Percentiles rank a stretch among this genome's conserved stretches.
Conservation (phyloP, 2,888 invertebrate species). For the Monochamus alternatus region DNA sequence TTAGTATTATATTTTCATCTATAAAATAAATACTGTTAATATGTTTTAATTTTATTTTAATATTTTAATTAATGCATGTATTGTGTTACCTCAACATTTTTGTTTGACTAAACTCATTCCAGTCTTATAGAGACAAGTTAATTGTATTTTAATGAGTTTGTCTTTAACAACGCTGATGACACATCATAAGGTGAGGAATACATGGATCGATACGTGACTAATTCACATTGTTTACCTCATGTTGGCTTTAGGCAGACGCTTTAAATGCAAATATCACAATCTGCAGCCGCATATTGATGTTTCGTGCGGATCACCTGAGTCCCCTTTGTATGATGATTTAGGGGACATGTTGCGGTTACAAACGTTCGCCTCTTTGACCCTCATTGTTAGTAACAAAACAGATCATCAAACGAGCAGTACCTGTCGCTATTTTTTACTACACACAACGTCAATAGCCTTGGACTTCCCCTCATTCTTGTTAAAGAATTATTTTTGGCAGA, state of each 20-base stretch:
- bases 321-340: conserved; percentile 25
- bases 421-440: too few species aligned
- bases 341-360: not conserved
- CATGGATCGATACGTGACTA: not conserved
- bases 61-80: too few species aligned
- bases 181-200: not conserved
- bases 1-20: too few species aligned
- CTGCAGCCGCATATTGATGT: conserved; percentile 27
- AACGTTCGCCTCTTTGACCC: not conserved
- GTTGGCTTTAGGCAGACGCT: conserved; percentile 13
- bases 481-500: too few species aligned
- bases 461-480: too few species aligned
- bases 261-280: conserved; percentile 34
- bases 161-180: not conserved
- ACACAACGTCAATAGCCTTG: too few species aligned
- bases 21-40: too few species aligned
- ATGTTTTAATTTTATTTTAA: too few species aligned
- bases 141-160: not conserved
- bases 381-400: not conserved
- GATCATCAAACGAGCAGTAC: too few species aligned
- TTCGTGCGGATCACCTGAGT: conserved; percentile 26
- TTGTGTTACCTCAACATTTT: too few species aligned
- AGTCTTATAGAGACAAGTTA: not conserved
- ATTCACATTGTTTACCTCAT: not conserved
- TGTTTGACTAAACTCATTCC: too few species aligned